A percentile compares a stretch with the other conserved stretches of the same genome.
Evolutionary conservation across 2,797 vertebrate species (phyloP).

Genomic region (Melopsittacus undulatus): DNA sequence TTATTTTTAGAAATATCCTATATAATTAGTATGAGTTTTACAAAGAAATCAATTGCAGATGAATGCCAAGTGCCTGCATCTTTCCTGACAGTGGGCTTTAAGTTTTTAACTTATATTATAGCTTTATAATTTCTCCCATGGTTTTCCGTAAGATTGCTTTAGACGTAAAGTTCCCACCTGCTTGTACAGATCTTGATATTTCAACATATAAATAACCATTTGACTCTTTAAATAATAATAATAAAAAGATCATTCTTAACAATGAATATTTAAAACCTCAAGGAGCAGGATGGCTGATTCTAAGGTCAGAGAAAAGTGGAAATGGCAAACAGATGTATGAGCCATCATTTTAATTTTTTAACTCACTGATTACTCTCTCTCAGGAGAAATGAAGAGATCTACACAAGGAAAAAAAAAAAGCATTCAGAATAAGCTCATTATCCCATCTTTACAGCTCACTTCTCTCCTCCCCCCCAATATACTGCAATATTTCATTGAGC

Average conservation of each 20-base stretch:
- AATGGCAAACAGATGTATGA: background rate
- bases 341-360: conserved; percentile 4
- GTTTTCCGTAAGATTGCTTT: background rate
- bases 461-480: background rate
- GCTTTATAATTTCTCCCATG: background rate
- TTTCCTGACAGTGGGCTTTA: background rate
- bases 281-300: background rate
- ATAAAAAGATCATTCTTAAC: background rate
- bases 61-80: background rate
- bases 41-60: background rate
- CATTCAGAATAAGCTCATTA: conserved; percentile 30
- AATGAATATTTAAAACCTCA: background rate
- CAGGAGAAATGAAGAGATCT: background rate
- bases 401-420: background rate
- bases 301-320: background rate
- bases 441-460: background rate
- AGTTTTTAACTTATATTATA: background rate
- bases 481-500: background rate
- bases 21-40: background rate
- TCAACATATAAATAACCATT: background rate
- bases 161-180: background rate
- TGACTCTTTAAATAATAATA: background rate
- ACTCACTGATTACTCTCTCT: background rate
- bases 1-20: background rate
- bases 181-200: background rate